Percentiles rank a stretch among this genome's conserved stretches.
Evolutionary conservation across 2,113 vertebrate genomes (phyloP).

Genomic region (Phrynocephalus versicolor): DNA sequence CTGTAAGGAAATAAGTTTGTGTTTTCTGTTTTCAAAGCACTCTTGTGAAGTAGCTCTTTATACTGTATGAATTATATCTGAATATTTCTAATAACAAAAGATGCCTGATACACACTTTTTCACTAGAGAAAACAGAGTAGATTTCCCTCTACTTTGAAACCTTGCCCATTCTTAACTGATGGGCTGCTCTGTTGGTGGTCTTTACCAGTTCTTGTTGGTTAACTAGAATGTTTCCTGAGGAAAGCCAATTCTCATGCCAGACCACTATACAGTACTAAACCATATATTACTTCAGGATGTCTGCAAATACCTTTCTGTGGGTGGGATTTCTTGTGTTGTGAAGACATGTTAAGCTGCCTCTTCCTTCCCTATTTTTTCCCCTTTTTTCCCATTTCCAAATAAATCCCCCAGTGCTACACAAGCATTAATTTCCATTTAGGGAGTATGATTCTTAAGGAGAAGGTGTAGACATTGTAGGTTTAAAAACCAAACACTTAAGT

Average conservation of each 20-base stretch:
- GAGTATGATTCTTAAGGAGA: slow-evolving; percentile 40
- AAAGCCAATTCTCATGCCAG: slow-evolving; percentile 54
- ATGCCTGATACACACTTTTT: slow-evolving; percentile 30
- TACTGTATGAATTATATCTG: slow-evolving; percentile 16
- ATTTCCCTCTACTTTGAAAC: not conserved
- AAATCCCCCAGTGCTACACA: slow-evolving; percentile 31
- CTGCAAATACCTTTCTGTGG: slow-evolving; percentile 36
- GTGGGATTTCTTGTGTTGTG: slow-evolving; percentile 28
- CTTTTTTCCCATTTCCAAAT: slow-evolving; percentile 32
- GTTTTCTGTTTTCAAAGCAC: slow-evolving; percentile 25
- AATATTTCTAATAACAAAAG: slow-evolving; percentile 20
- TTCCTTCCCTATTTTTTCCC: slow-evolving; percentile 30
- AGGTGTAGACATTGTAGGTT: slow-evolving; percentile 35
- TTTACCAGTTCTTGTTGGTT: slow-evolving; percentile 39
- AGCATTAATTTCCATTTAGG: slow-evolving; percentile 44
- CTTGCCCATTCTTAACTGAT: slow-evolving; percentile 1
- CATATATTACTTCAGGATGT: slow-evolving; percentile 38
- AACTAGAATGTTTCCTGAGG: slow-evolving; percentile 33
- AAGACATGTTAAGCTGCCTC: slow-evolving; percentile 40
- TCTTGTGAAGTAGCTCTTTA: slow-evolving; percentile 12
- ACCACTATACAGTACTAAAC: slow-evolving; percentile 40
- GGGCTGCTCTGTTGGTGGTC: slow-evolving; percentile 54
- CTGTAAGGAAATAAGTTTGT: slow-evolving; percentile 23
- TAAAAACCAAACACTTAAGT: slow-evolving; percentile 57
- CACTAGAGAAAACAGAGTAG: not conserved